Percentiles rank a stretch among this genome's conserved stretches.
phyloP scores from a whole-genome alignment of 37 sponge, comb jelly and placozoan species.

The Petrosia ficiformis region DNA sequence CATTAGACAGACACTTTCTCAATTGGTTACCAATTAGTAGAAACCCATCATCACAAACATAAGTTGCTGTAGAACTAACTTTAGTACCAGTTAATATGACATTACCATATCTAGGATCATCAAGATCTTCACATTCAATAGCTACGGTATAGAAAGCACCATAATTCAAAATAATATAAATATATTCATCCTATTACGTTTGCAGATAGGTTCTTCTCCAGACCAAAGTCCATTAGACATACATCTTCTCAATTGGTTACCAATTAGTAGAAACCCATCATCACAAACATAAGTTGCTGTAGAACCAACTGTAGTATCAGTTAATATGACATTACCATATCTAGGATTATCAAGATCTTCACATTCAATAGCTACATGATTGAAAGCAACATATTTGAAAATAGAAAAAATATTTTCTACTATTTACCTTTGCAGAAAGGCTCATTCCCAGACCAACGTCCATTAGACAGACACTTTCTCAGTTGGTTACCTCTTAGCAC shows the following conservation, averaged over 20 bases:
- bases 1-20: slow-evolving; percentile 48
- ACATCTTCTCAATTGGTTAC: slow-evolving; percentile 30
- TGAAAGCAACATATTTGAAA: neutral
- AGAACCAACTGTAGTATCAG: slow-evolving; percentile 18
- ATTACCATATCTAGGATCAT: slow-evolving; percentile 25
- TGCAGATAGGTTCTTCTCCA: slow-evolving; percentile 57
- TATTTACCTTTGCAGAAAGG: neutral
- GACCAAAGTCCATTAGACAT: slow-evolving; percentile 61
- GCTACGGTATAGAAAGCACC: too few relatives aligned
- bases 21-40: slow-evolving; percentile 27
- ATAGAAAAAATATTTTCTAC: too few relatives aligned
- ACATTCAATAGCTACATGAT: slow-evolving; percentile 28
- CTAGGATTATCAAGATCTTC: slow-evolving; percentile 7
- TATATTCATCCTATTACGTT: slow-evolving; percentile 9
- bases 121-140: slow-evolving; percentile 30
- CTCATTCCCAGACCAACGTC: neutral
- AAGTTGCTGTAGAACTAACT: slow-evolving; percentile 27
- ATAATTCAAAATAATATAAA: too few relatives aligned
- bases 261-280: slow-evolving; percentile 50
- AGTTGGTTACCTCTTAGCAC: neutral
- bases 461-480: neutral
- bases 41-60: slow-evolving; percentile 53
- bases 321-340: slow-evolving; percentile 25
- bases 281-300: slow-evolving; percentile 48
- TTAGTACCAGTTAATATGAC: slow-evolving; percentile 14